Evolutionary conservation across 2,888 invertebrate species (phyloP).

Genomic region (Malthinus seriepunctatus): DNA sequence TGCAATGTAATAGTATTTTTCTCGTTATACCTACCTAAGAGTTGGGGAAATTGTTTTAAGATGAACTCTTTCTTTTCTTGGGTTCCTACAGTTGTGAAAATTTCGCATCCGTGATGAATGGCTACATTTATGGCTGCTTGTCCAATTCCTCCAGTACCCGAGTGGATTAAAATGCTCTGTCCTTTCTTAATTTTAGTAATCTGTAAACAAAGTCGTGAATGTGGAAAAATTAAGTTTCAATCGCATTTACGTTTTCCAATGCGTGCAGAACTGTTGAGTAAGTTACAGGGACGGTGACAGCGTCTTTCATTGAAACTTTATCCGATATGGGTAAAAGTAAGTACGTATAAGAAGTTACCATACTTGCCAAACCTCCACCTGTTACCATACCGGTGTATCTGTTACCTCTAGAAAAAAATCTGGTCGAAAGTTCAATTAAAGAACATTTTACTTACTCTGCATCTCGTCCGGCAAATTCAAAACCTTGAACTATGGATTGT

Average conservation of each 20-base stretch:
- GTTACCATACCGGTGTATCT: constrained; percentile 69
- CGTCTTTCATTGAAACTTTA: constrained; percentile 73
- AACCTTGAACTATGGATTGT: constrained; percentile 61
- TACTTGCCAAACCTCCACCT: constrained; percentile 63
- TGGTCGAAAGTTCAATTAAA: not conserved
- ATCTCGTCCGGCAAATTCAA: constrained; percentile 61
- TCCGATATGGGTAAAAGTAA: constrained; percentile 70
- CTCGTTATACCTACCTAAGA: constrained; percentile 40
- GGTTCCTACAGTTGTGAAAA: constrained; percentile 73
- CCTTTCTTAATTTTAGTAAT: constrained; percentile 38
- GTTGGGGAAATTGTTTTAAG: constrained; percentile 56
- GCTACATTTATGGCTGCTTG: constrained; percentile 78
- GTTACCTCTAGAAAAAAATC: constrained; percentile 55
- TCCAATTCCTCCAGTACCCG: constrained; percentile 74
- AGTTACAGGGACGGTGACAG: constrained; percentile 76
- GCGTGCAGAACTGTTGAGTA: constrained; percentile 62
- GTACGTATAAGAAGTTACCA: constrained; percentile 60
- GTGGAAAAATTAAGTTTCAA: too few relatives aligned
- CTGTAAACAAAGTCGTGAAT: constrained; percentile 12
- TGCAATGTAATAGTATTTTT: too few relatives aligned
- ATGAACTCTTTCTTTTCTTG: constrained; percentile 67
- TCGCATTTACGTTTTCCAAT: constrained; percentile 50
- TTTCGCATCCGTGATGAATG: constrained; percentile 64
- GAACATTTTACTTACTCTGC: constrained; percentile 23
- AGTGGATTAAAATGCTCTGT: constrained; percentile 59